Conservation (phyloP, 2,113 vertebrate species). For the Toxotes jaculatrix region DNA sequence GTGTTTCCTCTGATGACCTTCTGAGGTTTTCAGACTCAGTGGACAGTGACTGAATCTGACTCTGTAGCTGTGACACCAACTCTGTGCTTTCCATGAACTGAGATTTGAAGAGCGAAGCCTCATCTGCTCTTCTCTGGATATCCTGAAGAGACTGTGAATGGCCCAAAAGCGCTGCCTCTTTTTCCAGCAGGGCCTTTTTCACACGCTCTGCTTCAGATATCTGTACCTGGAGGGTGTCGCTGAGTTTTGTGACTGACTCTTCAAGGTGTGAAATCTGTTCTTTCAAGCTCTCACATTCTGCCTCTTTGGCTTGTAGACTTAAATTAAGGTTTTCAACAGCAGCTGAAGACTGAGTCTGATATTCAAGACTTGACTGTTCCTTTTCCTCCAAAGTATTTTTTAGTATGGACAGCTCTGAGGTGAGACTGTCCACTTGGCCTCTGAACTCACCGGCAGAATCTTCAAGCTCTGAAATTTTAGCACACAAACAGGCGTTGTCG, state of each 20-base stretch:
- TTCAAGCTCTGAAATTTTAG: constrained; percentile 78
- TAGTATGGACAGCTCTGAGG: constrained; percentile 75
- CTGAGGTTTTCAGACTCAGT: constrained; percentile 53
- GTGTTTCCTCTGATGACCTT: constrained; percentile 69
- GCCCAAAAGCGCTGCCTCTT: constrained; percentile 70
- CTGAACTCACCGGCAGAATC: constrained; percentile 67
- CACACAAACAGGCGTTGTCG: constrained; percentile 72
- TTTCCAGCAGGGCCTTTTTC: constrained; percentile 74
- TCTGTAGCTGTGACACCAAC: constrained; percentile 77
- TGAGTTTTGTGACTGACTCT: constrained; percentile 76
- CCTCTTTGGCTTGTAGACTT: constrained; percentile 80
- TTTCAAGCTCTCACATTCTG: constrained; percentile 81
- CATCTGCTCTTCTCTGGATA: constrained; percentile 78
- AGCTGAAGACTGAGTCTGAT: constrained; percentile 60
- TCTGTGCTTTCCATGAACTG: constrained; percentile 82
- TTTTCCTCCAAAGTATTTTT: constrained; percentile 81
- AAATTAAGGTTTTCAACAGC: constrained; percentile 73
- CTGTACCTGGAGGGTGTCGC: constrained; percentile 74
- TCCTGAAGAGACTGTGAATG: constrained; percentile 74
- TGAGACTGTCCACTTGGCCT: constrained; percentile 76
- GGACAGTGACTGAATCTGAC: constrained; percentile 60
- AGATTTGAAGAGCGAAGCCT: constrained; percentile 73
- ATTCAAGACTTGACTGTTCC: constrained; percentile 74
- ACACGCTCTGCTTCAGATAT: constrained; percentile 72
- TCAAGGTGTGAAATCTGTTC: constrained; percentile 80